phyloP scores from a whole-genome alignment of 2,888 invertebrate species.

The Bellardia bayeri region DNA sequence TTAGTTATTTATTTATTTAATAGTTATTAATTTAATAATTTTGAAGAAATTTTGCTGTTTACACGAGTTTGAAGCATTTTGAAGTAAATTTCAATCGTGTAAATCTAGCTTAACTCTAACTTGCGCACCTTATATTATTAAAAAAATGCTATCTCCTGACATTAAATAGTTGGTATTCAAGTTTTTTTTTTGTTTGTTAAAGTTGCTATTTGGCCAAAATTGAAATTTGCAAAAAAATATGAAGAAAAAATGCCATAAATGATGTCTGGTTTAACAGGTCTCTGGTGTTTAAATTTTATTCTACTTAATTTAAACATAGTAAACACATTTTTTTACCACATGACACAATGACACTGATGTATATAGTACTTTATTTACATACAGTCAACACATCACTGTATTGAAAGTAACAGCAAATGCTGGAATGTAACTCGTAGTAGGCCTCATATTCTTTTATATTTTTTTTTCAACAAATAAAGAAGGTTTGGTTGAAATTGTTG shows the following conservation, averaged over 20 bases:
- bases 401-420: background rate
- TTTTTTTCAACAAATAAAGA: background rate
- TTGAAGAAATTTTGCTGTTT: too few species aligned
- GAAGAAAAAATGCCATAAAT: background rate
- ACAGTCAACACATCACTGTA: background rate
- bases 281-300: background rate
- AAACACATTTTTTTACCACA: constrained; percentile 1
- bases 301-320: background rate
- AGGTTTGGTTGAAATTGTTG: background rate
- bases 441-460: background rate
- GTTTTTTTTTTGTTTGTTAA: background rate
- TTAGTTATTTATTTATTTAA: too few species aligned
- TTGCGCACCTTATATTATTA: background rate
- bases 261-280: constrained; percentile 4
- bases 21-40: too few species aligned
- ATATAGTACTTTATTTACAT: background rate
- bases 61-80: too few species aligned
- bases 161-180: background rate
- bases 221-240: background rate
- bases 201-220: background rate
- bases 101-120: too few species aligned
- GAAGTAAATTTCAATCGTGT: too few species aligned
- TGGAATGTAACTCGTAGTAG: background rate
- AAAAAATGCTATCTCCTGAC: background rate
- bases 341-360: background rate